Evolutionary conservation across 2,888 invertebrate genomes (phyloP).

Genomic region (Phoronis australis): DNA sequence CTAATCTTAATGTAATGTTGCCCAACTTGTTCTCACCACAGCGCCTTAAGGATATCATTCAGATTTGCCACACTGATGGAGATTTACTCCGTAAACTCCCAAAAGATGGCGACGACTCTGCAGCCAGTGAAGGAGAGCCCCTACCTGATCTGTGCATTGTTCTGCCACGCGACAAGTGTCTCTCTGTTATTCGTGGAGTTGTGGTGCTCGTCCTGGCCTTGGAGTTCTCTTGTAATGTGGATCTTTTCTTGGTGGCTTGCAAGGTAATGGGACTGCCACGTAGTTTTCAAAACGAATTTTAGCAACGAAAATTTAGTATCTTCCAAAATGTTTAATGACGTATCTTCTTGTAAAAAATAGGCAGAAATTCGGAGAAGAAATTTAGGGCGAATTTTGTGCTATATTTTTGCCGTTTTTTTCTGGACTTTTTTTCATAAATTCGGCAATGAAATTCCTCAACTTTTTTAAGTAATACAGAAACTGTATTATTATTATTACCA

Average conservation of each 20-base stretch:
- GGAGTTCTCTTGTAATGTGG: conserved; percentile 77
- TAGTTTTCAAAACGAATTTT: no score
- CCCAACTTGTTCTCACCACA: conserved; percentile 17
- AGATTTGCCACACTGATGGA: conserved; percentile 51
- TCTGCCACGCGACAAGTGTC: conserved; percentile 60
- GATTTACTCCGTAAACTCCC: conserved; percentile 33
- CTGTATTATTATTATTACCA: no score
- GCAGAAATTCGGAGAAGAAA: no score
- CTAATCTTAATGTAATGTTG: not conserved
- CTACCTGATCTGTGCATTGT: conserved; percentile 29
- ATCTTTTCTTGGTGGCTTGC: conserved; percentile 78
- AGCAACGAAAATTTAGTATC: no score
- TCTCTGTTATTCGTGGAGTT: conserved; percentile 72
- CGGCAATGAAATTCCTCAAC: no score
- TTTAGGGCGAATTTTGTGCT: no score
- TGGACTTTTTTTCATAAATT: no score
- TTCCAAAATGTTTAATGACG: no score
- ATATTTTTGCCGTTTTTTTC: no score
- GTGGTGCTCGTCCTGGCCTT: conserved; percentile 73
- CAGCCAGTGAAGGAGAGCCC: conserved; percentile 16
- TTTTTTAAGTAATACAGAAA: no score
- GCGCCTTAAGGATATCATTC: conserved; percentile 58
- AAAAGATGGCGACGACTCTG: conserved; percentile 17
- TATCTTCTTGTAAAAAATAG: no score
- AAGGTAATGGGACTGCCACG: conserved; percentile 61